Evolutionary conservation across 1,140 invertebrate genomes (phyloP), one percentile per base, ranked within the genome.

Genomic region (Andricus grossulariae): DNA sequence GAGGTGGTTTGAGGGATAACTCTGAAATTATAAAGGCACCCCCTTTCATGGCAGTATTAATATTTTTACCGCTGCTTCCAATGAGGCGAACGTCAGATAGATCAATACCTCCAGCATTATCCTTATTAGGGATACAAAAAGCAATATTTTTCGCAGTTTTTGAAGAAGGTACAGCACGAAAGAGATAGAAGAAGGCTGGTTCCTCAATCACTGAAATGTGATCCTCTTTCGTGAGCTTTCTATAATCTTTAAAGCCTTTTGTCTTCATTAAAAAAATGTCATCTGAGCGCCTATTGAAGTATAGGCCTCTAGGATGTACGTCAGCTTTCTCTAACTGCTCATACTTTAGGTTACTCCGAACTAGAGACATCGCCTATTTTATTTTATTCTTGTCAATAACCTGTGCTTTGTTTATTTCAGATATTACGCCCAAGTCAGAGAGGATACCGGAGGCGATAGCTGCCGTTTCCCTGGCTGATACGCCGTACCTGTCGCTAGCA

Each of bases 401-500:
- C n/a, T n/a, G n/a, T n/a, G n/a, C n/a, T n/a, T n/a, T n/a, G n/a
- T n/a, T n/a, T n/a, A n/a, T n/a, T n/a, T n/a, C n/a, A n/a, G n/a
- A n/a, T n/a, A n/a, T n/a, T n/a, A n/a, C n/a, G n/a, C n/a, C n/a
- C n/a, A n/a, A n/a, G n/a, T n/a, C n/a, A n/a, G n/a, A n/a, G n/a
- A n/a, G n/a, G n/a, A n/a, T n/a, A n/a, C n/a, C n/a, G n/a, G n/a
- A n/a, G n/a, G n/a, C n/a, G n/a, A n/a, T n/a, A n/a, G n/a, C n/a
- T n/a, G n/a, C n/a, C n/a, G 12, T 51, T 51, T 11, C 50, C 50
- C 50, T 51, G 50, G 12, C 50, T 51, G 50, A 51, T 51, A 51
- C 50, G n/a, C 50, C 50, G n/a, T 51, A 51, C 50, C 50, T 51
- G 50, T 51, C 50, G n/a, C 50, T 51, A 51, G 50, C n/a, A 51